Conservation (phyloP, 2,797 vertebrate species). For the Manis crassicaudata region DNA sequence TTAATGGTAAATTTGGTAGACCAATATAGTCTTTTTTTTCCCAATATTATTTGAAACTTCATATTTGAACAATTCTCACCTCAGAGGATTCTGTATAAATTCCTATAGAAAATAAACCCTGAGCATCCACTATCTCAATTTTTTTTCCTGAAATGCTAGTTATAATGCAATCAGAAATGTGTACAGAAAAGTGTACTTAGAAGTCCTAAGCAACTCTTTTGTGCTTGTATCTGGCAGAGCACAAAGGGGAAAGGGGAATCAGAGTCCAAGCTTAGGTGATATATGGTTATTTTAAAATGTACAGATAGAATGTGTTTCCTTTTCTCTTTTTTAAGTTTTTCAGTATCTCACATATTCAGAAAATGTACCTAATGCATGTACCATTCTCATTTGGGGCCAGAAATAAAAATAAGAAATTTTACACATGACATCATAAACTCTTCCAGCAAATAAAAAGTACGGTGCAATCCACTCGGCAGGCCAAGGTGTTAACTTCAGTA, state of each 20-base stretch:
- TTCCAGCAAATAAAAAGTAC: constrained; percentile 61
- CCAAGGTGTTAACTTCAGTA: constrained; percentile 79
- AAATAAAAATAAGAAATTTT: constrained; percentile 72
- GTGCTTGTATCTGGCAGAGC: neutral
- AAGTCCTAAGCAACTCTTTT: neutral
- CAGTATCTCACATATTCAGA: neutral
- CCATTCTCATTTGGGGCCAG: neutral
- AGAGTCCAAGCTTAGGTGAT: neutral
- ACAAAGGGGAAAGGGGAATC: neutral
- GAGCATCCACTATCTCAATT: neutral
- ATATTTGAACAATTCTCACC: constrained; percentile 18
- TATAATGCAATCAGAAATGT: constrained; percentile 34
- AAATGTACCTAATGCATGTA: neutral
- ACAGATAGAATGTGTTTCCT: neutral
- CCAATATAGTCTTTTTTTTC: neutral
- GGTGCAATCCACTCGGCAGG: constrained; percentile 9
- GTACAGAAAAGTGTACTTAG: constrained; percentile 20
- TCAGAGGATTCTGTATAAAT: neutral
- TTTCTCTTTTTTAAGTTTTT: neutral
- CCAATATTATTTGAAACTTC: neutral
- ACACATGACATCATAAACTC: constrained; percentile 41
- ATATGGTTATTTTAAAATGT: constrained; percentile 8
- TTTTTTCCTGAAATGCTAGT: neutral
- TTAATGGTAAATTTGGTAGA: neutral
- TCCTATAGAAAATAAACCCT: neutral